Percentiles rank a stretch among this genome's conserved stretches.
These are phyloP conservation scores for Caenorhabditis macrosperma DNA, from an alignment of 2,888 invertebrate genomes.

Conservation along the genomic window DNA sequence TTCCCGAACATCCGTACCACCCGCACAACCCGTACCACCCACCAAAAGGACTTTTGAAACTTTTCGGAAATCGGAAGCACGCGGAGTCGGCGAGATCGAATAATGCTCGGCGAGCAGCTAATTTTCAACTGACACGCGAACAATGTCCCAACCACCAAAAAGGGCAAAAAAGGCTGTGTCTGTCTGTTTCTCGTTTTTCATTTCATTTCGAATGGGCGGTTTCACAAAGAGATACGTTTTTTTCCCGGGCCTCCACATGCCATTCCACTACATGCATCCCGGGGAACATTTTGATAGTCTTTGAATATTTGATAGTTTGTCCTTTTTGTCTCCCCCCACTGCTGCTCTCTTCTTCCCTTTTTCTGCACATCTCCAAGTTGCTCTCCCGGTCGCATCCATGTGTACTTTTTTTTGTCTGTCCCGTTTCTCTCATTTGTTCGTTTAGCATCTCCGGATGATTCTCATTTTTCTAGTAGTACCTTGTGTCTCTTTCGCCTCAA, in stretches of 20 bases:
- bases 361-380: constrained; percentile 18
- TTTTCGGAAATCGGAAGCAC: too few species aligned
- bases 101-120: constrained; percentile 28
- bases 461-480: not conserved
- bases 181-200: not conserved
- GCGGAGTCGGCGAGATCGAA: too few species aligned
- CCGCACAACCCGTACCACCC: too few species aligned
- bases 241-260: not conserved
- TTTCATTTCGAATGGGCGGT: not conserved
- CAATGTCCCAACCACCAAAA: constrained; percentile 46
- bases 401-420: not conserved
- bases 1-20: too few species aligned
- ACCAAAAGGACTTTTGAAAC: too few species aligned
- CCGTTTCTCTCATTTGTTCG: too few species aligned
- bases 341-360: not conserved
- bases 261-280: not conserved
- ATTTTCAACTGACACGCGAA: constrained; percentile 53
- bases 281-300: constrained; percentile 22
- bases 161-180: constrained; percentile 28
- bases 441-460: too few species aligned
- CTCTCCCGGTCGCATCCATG: not conserved
- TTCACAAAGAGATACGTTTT: not conserved
- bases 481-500: not conserved
- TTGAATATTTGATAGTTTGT: constrained; percentile 17
- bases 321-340: not conserved